Conservation (phyloP, 2,888 invertebrate species). For the Epirrhoe tristata region DNA sequence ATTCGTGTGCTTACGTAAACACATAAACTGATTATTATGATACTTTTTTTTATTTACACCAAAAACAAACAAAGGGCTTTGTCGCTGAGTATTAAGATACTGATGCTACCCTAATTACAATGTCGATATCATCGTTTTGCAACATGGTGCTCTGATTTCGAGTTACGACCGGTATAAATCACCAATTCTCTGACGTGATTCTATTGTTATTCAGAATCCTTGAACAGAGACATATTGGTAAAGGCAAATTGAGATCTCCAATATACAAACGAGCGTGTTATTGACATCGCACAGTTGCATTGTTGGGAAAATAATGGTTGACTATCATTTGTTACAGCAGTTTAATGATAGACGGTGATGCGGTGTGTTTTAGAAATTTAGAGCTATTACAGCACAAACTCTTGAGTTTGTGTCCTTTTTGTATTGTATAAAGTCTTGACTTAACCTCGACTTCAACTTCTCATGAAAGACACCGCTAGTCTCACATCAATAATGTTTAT, state of each 20-base stretch:
- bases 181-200: neutral
- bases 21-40: too few relatives aligned
- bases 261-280: neutral
- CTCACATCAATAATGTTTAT: neutral
- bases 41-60: too few relatives aligned
- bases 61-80: too few relatives aligned
- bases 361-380: too few relatives aligned
- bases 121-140: constrained; percentile 3
- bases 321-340: neutral
- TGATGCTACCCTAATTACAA: too few relatives aligned
- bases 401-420: too few relatives aligned
- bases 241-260: neutral
- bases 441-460: too few relatives aligned
- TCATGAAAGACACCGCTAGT: neutral
- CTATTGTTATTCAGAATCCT: constrained; percentile 2
- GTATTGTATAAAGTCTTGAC: too few relatives aligned
- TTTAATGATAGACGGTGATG: neutral
- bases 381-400: too few relatives aligned
- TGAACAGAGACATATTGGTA: neutral
- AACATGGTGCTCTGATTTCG: constrained; percentile 3
- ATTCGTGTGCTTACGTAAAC: too few relatives aligned
- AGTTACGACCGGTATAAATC: constrained; percentile 11
- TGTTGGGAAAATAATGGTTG: neutral
- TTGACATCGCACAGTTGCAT: neutral
- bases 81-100: too few relatives aligned